Percentiles rank a stretch among this genome's conserved stretches.
These are phyloP conservation scores for Resseliella maxima DNA, from an alignment of 2,888 invertebrate species.

Conservation along the genomic window DNA sequence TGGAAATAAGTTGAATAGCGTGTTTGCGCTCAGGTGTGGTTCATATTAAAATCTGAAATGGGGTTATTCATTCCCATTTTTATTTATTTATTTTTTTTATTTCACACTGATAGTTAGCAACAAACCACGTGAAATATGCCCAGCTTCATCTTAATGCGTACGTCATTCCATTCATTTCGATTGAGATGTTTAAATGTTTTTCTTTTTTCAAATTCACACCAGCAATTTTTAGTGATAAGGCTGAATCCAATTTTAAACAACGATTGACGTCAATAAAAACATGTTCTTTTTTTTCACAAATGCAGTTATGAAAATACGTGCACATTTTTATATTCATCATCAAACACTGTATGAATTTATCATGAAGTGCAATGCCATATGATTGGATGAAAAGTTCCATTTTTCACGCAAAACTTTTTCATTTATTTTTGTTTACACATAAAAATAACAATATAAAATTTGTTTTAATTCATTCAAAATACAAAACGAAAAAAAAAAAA, in stretches of 20 bases:
- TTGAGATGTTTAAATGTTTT: neutral
- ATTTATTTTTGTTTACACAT: neutral
- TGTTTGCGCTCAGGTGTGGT: neutral
- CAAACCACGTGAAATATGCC: too few relatives aligned
- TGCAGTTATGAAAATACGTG: neutral
- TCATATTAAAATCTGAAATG: neutral
- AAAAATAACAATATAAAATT: too few relatives aligned
- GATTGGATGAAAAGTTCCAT: too few relatives aligned
- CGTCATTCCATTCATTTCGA: neutral
- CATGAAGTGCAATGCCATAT: too few relatives aligned
- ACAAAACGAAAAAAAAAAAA: too few relatives aligned
- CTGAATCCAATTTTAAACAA: neutral
- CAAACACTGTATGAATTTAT: too few relatives aligned
- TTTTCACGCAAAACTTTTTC: neutral
- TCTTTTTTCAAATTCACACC: neutral
- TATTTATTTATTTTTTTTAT: neutral
- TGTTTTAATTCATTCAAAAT: too few relatives aligned
- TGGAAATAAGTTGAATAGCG: too few relatives aligned
- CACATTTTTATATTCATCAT: too few relatives aligned
- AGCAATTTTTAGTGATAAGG: neutral
- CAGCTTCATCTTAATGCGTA: too few relatives aligned
- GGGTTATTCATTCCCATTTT: neutral
- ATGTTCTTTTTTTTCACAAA: neutral
- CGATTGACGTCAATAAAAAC: neutral
- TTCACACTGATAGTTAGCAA: too few relatives aligned